phyloP scores from a whole-genome alignment of 2,113 vertebrate species.

The Phylloscopus trochiloides region DNA sequence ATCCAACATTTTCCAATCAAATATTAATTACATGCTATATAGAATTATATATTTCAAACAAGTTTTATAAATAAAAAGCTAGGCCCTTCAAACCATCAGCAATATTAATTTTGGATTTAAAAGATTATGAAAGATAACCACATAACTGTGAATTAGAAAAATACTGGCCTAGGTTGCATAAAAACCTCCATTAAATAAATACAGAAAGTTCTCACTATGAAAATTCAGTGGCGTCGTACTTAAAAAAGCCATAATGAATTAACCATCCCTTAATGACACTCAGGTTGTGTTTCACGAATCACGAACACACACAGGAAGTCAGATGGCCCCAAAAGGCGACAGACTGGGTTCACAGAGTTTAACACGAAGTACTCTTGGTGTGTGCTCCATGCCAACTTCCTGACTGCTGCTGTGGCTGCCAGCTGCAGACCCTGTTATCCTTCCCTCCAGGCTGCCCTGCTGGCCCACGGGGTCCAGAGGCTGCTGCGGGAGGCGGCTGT shows the following conservation, averaged over 20 bases:
- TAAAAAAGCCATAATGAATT: conserved; percentile 65
- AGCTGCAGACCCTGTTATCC: background rate
- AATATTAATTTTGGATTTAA: conserved; percentile 53
- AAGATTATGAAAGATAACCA: conserved; percentile 65
- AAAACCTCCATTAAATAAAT: conserved; percentile 76
- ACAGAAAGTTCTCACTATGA: conserved; percentile 71
- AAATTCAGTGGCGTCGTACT: conserved; percentile 65
- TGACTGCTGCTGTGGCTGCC: background rate
- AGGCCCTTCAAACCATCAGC: conserved; percentile 54
- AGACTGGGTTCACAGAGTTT: background rate
- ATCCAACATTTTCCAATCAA: conserved; percentile 45
- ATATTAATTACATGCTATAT: conserved; percentile 63
- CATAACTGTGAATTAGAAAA: conserved; percentile 76
- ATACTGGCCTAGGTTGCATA: conserved; percentile 76
- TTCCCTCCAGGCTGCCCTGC: background rate
- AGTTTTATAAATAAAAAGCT: conserved; percentile 49
- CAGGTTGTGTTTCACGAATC: conserved; percentile 59
- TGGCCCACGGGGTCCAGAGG: background rate
- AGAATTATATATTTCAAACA: conserved; percentile 39
- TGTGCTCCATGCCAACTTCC: background rate
- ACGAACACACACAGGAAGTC: conserved; percentile 54
- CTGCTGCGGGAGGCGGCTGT: background rate
- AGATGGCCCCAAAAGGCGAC: conserved; percentile 3
- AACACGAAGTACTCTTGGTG: conserved; percentile 30
- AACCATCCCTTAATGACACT: conserved; percentile 28